Conservation (phyloP, 2,113 vertebrate species). For the Microcebus ravelobensis region DNA sequence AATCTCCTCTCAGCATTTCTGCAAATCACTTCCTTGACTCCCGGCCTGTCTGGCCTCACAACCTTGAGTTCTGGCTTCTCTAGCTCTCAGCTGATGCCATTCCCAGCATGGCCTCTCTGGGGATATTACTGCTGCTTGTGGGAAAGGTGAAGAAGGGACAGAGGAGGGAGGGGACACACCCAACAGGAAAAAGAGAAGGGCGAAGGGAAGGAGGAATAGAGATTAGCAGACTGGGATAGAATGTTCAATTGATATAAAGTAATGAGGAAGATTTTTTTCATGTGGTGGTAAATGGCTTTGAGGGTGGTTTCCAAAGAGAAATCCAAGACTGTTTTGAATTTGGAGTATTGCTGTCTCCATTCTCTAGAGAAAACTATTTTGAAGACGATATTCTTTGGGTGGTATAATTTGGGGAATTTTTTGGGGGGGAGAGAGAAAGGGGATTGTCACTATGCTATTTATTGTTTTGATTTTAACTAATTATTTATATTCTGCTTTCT, state of each 20-base stretch:
- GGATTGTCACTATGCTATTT: background rate
- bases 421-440: rapidly evolving
- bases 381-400: background rate
- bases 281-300: background rate
- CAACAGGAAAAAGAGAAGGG: background rate
- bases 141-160: background rate
- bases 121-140: background rate
- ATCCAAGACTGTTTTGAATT: background rate
- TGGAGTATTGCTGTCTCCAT: background rate
- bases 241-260: background rate
- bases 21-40: background rate
- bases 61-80: background rate
- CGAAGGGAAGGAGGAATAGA: background rate
- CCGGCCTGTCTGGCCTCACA: background rate
- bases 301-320: background rate
- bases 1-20: background rate
- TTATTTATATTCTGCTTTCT: background rate
- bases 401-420: background rate
- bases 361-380: background rate
- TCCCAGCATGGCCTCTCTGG: background rate
- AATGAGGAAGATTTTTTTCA: background rate
- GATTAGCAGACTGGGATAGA: background rate
- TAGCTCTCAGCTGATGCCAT: background rate
- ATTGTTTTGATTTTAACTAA: background rate
- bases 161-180: background rate